A percentile compares a stretch with the other conserved stretches of the same genome.
phyloP scores from a whole-genome alignment of 1,140 invertebrate species.

The Sminthurinus signatus region DNA sequence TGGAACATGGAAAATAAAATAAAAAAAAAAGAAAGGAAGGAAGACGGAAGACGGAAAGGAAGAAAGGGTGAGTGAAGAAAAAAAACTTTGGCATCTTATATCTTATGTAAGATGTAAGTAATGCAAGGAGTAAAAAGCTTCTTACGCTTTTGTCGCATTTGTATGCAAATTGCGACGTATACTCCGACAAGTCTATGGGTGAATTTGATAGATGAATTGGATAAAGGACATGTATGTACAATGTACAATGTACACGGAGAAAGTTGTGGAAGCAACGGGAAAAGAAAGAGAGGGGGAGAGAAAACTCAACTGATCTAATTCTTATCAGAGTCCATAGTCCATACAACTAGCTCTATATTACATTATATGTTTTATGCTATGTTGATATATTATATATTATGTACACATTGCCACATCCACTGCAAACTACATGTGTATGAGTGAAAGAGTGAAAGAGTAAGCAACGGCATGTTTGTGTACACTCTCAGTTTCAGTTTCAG shows the following conservation, averaged over 20 bases:
- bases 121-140: not conserved
- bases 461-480: too few species aligned
- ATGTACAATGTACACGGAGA: too few species aligned
- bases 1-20: too few species aligned
- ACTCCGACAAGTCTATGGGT: not conserved
- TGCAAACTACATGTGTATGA: too few species aligned
- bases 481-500: too few species aligned
- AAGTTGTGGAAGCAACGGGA: not conserved
- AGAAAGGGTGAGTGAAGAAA: not conserved
- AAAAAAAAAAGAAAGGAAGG: conserved; percentile 11
- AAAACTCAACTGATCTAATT: conserved; percentile 5
- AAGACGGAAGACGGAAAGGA: conserved; percentile 2
- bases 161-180: conserved; percentile 1
- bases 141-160: conserved; percentile 6
- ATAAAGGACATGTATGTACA: conserved; percentile 11
- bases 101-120: too few species aligned
- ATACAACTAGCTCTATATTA: too few species aligned
- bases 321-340: not conserved
- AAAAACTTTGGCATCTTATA: too few species aligned
- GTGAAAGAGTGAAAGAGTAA: too few species aligned
- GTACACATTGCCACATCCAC: too few species aligned
- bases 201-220: conserved; percentile 14
- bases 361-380: too few species aligned
- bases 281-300: not conserved
- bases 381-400: too few species aligned